Evolutionary conservation across 2,888 invertebrate species (phyloP).

Genomic region (Cosmia pyralina): DNA sequence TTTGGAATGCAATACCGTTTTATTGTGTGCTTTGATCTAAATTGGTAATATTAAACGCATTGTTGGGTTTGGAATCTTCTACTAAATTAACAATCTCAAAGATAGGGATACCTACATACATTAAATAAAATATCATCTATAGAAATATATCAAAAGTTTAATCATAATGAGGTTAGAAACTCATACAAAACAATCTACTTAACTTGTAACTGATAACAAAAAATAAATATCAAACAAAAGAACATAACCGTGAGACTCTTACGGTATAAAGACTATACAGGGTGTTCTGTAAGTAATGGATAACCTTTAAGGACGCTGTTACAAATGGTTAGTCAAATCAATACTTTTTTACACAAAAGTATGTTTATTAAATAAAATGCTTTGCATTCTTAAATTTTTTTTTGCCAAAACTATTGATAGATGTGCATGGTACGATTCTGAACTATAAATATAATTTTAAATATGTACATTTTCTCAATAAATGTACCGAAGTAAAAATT

Average conservation of each 20-base stretch:
- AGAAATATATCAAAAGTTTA: conserved; percentile 19
- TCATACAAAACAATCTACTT: not conserved
- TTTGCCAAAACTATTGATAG: no score
- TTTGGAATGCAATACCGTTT: not conserved
- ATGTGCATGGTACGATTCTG: no score
- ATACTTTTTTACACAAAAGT: no score
- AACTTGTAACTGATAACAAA: not conserved
- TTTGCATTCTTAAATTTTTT: no score
- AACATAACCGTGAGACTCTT: conserved; percentile 11
- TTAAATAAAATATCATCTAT: conserved; percentile 4
- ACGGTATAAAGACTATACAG: conserved; percentile 14
- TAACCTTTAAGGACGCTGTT: no score
- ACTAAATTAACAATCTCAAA: not conserved
- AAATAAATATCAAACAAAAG: conserved; percentile 3
- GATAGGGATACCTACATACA: not conserved
- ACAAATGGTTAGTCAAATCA: no score
- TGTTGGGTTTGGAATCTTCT: not conserved
- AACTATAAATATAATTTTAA: no score
- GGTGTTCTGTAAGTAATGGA: no score
- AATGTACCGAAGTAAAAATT: no score
- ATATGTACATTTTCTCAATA: no score
- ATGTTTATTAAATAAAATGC: no score
- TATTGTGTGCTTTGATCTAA: no score
- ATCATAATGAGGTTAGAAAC: conserved; percentile 26
- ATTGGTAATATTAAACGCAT: not conserved